Evolutionary conservation across 2,113 vertebrate genomes (phyloP), one percentile per base, ranked within the genome.

Genomic region (Corythoichthys intestinalis): DNA sequence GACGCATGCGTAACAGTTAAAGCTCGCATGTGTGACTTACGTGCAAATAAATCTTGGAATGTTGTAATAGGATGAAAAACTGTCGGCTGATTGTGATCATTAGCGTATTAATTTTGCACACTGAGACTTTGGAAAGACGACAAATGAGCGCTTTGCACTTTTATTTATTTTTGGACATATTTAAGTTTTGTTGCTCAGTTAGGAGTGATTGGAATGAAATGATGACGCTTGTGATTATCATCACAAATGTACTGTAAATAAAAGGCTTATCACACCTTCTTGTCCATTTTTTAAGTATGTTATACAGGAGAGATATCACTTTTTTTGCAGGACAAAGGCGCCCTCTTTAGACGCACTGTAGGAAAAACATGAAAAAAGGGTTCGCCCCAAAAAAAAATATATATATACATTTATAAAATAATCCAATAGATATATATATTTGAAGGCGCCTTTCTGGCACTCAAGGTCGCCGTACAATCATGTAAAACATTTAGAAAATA

Each of bases 11-110:
- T 53, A 39, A 20, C 34, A 12, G 12, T 9, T 2, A 17, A 50
- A 48, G 50, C 48, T 44, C 9, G 63, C 65, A 17, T n/a, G 58
- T 67, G 13, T 13, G 56, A 58, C 6, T 81, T 84, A 47, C 6
- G n/a, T 79, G 53, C 41, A 50, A 81, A 65, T 11, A 65, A 70
- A 50, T 65, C 70, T 75, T 75, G 72, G 52, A 81, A 68, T 79
- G 82, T 79, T 57, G n/a, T 76, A 80, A 79, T 58, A 73, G 68
- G 71, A 74, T 74, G 38, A 69, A 81, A 80, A 71, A 48, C 8
- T 61, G 48, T 28, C 41, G 65, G n/a, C 10, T 58, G 50, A 76
- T 80, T 76, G 53, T 66, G 57, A 38, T 71, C 56, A 78, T 69
- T 75, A 73, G 71, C 66, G 77, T 61, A 80, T 50, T 65, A 6